Base-by-base conservation (phyloP, 2,113 vertebrate species). In the Spea multiplicata region DNA sequence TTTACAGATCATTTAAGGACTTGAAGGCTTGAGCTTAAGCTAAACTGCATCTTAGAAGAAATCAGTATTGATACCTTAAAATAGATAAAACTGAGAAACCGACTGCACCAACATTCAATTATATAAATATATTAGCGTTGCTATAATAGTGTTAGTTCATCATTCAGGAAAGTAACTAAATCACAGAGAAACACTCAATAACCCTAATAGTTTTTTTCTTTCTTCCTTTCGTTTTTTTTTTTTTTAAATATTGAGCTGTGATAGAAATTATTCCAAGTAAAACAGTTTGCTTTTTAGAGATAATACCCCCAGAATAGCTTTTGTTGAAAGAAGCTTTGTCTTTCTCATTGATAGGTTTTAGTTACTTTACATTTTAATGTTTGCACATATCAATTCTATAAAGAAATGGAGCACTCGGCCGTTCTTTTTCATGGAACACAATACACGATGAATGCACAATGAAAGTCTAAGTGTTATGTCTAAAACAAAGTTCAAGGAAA, bases 331-430 rank as follows among this genome's bases (percentile, higher is more conserved):
- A 71, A 13, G 44, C 78, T 77, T 83, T 81, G 78, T 74, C 74
- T 83, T 83, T 83, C 83, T 80, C 83, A 83, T 82, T 85, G 86
- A 86, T 78, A 81, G 73, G 13, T 81, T 84, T 86, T 84, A 81
- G 10, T 50, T 84, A 81, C 84, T 86, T 84, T 83, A 76, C 83
- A 65, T 81, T 84, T 84, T 86, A 84, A 52, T 86, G 71, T 86
- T 88, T 86, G 81, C 76, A 85, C 76, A 81, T 77, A 84, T 77
- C 81, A 85, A 70, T 84, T 86, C 87, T 82, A 86, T 82, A 76
- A 46, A 82, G 72, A 81, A 83, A 83, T 81, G 66, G 48, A 84
- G 78, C 5, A 4, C 13, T 8, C 74, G 85, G 74, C 78, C 81
- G 55, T 81, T 86, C 82, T 52, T 80, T 86, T 83, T 70, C 82